Evolutionary conservation across 2,797 vertebrate species (phyloP).

Genomic region (Eulemur coronatus): DNA sequence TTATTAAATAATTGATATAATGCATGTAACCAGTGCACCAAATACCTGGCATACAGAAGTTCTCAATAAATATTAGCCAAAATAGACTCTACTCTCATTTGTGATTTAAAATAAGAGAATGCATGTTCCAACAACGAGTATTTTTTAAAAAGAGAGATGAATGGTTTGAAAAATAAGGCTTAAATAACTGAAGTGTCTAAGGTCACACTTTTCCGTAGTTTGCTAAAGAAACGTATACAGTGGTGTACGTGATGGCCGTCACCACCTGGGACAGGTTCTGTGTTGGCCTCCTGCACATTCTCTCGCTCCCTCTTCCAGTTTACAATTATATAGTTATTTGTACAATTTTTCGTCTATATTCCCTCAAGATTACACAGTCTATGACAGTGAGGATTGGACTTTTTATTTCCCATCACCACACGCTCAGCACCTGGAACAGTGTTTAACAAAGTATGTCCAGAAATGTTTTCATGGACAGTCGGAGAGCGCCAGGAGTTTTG

Average conservation of each 20-base stretch:
- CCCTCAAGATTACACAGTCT: background rate
- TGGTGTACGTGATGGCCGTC: fast-evolving
- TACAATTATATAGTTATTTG: background rate
- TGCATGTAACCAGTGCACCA: background rate
- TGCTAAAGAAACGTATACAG: background rate
- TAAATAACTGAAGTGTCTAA: background rate
- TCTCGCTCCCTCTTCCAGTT: background rate
- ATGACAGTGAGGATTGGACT: background rate
- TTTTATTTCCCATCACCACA: background rate
- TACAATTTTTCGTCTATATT: background rate
- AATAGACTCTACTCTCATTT: background rate
- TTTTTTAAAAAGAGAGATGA: background rate
- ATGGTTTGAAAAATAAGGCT: background rate
- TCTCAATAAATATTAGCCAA: background rate
- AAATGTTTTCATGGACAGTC: background rate
- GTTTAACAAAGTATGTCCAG: background rate
- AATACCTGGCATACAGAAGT: background rate
- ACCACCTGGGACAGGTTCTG: background rate
- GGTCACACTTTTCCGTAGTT: background rate
- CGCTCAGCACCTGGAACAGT: background rate
- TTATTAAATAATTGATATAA: background rate
- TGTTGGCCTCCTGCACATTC: background rate
- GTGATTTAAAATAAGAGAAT: constrained; percentile 1
- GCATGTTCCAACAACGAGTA: background rate
- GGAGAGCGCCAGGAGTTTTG: background rate